phyloP scores from a whole-genome alignment of 2,888 invertebrate species.

The Eugnorisma glareosa region DNA sequence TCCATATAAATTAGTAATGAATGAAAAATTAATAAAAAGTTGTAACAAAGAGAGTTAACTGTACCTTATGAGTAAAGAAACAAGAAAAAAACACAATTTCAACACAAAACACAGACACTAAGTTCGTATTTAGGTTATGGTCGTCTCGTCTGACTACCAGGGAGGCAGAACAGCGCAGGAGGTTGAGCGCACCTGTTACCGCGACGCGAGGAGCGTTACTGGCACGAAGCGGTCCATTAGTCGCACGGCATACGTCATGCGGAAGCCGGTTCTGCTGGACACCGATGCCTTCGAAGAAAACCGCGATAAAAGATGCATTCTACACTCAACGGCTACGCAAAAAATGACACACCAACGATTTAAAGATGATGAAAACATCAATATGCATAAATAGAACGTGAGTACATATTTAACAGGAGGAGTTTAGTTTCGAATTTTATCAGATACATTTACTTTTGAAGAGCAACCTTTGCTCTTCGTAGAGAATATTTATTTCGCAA shows the following conservation, averaged over 20 bases:
- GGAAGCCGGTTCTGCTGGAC: slow-evolving; percentile 88
- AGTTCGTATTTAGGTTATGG: slow-evolving; percentile 71
- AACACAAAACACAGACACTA: slow-evolving; percentile 75
- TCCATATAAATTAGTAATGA: slow-evolving; percentile 48
- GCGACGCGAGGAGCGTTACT: slow-evolving; percentile 88
- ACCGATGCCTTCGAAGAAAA: slow-evolving; percentile 83
- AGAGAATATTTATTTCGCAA: slow-evolving; percentile 44
- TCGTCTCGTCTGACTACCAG: slow-evolving; percentile 76
- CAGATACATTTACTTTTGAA: slow-evolving; percentile 27
- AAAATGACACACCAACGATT: slow-evolving; percentile 64
- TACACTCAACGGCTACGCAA: slow-evolving; percentile 69
- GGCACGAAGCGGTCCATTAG: slow-evolving; percentile 85
- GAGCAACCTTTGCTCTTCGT: slow-evolving; percentile 12
- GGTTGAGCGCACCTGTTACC: slow-evolving; percentile 86
- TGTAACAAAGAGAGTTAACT: slow-evolving; percentile 31
- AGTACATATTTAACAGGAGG: slow-evolving; percentile 40
- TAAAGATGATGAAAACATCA: slow-evolving; percentile 60
- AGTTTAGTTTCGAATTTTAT: slow-evolving; percentile 33
- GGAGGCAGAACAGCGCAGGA: slow-evolving; percentile 76
- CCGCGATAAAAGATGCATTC: slow-evolving; percentile 79
- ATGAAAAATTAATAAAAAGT: slow-evolving; percentile 18
- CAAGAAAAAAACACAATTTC: slow-evolving; percentile 43
- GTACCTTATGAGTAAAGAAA: slow-evolving; percentile 62
- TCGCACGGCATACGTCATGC: slow-evolving; percentile 86
- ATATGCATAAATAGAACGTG: slow-evolving; percentile 53